These are phyloP conservation scores for Argentina silus DNA, from an alignment of 2,797 vertebrate genomes.

Conservation along the genomic window DNA sequence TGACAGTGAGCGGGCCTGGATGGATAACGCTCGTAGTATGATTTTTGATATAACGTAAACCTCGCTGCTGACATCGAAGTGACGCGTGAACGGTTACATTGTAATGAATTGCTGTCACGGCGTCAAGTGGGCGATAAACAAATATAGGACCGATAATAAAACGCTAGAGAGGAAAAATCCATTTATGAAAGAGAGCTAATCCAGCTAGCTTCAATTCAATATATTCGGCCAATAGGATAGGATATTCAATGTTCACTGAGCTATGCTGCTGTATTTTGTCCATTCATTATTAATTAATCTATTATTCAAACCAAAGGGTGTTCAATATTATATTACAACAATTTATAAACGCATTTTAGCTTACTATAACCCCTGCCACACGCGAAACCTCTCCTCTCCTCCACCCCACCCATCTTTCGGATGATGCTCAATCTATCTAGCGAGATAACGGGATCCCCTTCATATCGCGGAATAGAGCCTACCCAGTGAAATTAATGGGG, in stretches of 20 bases:
- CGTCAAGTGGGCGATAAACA: background rate
- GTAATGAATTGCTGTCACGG: background rate
- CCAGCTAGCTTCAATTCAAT: background rate
- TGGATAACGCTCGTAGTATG: background rate
- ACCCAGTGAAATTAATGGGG: background rate
- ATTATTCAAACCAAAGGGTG: background rate
- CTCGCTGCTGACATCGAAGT: background rate
- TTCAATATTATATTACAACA: background rate
- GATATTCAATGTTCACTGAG: too few relatives aligned
- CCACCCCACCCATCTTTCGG: slow-evolving; percentile 74
- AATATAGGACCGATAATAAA: background rate
- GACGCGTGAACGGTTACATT: background rate
- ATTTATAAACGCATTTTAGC: background rate
- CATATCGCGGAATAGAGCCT: slow-evolving; percentile 34
- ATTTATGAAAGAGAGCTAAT: background rate
- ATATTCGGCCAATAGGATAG: background rate
- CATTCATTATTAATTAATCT: too few relatives aligned
- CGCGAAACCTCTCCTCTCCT: slow-evolving; percentile 55
- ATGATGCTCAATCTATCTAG: slow-evolving; percentile 43
- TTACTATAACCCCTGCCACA: slow-evolving; percentile 33
- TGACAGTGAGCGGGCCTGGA: background rate
- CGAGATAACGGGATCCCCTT: slow-evolving; percentile 64
- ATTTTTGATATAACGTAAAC: background rate
- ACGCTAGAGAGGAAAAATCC: background rate
- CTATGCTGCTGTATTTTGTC: too few relatives aligned